These are phyloP conservation scores for Limnephilus rhombicus DNA, from an alignment of 2,888 invertebrate species.

Conservation along the genomic window DNA sequence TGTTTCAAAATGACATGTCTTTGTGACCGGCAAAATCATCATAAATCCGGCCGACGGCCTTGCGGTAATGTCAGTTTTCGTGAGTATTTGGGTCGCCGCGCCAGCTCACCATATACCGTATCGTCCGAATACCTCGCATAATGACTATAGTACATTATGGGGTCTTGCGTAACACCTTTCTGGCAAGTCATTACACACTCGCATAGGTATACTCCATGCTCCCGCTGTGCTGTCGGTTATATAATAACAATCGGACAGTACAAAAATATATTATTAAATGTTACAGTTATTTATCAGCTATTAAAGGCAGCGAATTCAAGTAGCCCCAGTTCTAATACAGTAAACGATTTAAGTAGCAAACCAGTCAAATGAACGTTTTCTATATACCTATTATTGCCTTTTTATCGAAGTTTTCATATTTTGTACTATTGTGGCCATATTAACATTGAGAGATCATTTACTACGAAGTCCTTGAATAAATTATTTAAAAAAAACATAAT, in stretches of 20 bases:
- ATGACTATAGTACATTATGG: neutral
- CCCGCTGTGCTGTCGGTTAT: constrained; percentile 15
- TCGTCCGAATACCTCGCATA: neutral
- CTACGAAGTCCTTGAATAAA: neutral
- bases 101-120: constrained; percentile 2
- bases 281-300: neutral
- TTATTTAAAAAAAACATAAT: neutral
- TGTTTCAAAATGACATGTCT: neutral
- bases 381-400: neutral
- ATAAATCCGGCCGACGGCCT: constrained; percentile 25
- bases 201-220: neutral
- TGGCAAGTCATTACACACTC: neutral
- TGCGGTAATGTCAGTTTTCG: constrained; percentile 33
- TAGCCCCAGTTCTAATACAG: neutral
- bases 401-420: neutral
- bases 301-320: neutral
- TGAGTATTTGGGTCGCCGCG: constrained; percentile 40
- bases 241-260: neutral
- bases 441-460: neutral
- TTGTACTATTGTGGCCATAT: neutral
- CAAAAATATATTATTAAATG: constrained; percentile 16
- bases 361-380: neutral
- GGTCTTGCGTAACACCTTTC: constrained; percentile 25
- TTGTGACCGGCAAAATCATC: constrained; percentile 18
- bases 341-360: neutral